Base-by-base conservation (phyloP, 1,140 invertebrate species). In the Nasonia giraulti region DNA sequence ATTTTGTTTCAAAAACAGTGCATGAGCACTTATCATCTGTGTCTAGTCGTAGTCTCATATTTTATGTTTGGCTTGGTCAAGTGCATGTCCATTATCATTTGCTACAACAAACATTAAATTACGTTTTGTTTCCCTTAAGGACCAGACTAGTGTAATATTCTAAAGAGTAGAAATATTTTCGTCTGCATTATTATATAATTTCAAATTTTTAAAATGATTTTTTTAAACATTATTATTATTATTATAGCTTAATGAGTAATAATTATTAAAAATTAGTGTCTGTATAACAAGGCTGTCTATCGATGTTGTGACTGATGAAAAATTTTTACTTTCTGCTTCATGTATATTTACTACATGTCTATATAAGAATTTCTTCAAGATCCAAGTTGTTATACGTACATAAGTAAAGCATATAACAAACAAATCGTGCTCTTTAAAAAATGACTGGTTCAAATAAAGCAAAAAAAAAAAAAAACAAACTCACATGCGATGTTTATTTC, bases 341-440 rank as follows among this genome's bases (percentile, higher is more conserved):
- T 78, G 84, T 82, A 78, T 50, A 85, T 78, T 82, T 85, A 78
- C 78, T 85, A 85, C 79, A 85, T 82, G 84, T 85, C 80, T 85
- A 76, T 85, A 76, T 85, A 74, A 81, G 71, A 85, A 81, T 85
- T 71, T 85, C 74, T 85, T 85, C 84, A 85, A 85, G 84, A 85
- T 85, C 37, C 84, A 85, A 85, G 84, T 82, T 82, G 80, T 85
- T 85, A 75, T 81, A 27, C 73, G 74, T 85, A 82, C 55, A 62
- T 55, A 55, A 55, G 50, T 55, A 55, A 55, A 55, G 50, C 50
- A 55, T 20, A 62, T n/a, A 62, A n/a, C 14, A 62, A 85, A 86
- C 86, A 88, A 84, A 91, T 93, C 91, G 92, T 93, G 92, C 92
- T 93, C 92, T 93, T 93, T 90, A 91, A 92, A 93, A 93, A 93